Evolutionary conservation across 2,888 invertebrate genomes (phyloP).

Genomic region (Autographa gamma): DNA sequence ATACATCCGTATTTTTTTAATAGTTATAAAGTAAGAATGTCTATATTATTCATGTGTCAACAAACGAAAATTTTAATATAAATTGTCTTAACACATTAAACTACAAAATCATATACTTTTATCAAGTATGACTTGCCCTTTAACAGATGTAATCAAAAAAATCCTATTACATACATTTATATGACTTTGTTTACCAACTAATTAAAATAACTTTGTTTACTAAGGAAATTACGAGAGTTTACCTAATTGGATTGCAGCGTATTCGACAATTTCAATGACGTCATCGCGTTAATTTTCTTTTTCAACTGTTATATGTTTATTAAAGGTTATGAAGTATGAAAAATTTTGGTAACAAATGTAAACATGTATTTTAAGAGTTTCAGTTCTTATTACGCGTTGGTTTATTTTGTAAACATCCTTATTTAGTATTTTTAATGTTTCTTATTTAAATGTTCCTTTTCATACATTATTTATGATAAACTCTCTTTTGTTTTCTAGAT

Average conservation of each 20-base stretch:
- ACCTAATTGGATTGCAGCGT: neutral
- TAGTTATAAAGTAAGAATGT: no score
- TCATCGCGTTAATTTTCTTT: neutral
- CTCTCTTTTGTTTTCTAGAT: neutral
- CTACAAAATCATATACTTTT: no score
- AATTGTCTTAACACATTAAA: no score
- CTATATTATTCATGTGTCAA: no score
- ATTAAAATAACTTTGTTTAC: neutral
- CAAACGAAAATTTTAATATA: no score
- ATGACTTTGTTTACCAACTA: neutral
- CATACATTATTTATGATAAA: neutral
- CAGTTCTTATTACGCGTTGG: no score
- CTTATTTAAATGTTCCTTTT: neutral
- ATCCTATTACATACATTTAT: neutral
- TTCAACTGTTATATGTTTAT: constrained; percentile 1
- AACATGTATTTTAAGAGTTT: neutral
- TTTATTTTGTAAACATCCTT: neutral
- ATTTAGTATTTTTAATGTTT: neutral
- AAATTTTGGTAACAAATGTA: neutral
- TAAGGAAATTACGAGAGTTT: neutral
- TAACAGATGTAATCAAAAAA: neutral
- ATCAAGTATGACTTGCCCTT: neutral
- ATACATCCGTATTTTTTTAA: no score
- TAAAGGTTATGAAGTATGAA: neutral
- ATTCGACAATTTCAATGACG: neutral